These are phyloP conservation scores for Cyrtorhinus lividipennis DNA, from an alignment of 1,140 invertebrate genomes.

Conservation along the genomic window DNA sequence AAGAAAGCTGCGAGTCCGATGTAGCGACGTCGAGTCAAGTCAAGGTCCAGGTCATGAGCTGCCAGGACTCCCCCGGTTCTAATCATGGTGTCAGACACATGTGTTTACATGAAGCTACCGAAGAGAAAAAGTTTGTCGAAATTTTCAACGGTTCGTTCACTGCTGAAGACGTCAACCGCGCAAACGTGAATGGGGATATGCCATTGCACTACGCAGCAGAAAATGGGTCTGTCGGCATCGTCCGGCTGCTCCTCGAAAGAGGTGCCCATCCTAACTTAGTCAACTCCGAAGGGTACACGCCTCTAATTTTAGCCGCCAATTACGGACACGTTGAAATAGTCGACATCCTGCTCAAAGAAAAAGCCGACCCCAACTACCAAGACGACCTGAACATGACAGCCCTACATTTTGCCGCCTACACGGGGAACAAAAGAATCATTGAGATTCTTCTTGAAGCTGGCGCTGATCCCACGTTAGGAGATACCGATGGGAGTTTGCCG, in stretches of 20 bases:
- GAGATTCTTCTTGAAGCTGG: neutral
- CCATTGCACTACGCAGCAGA: neutral
- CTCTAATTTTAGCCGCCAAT: neutral
- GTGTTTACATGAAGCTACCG: neutral
- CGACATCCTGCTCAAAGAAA: neutral
- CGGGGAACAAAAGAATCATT: neutral
- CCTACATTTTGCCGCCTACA: neutral
- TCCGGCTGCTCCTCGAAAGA: neutral
- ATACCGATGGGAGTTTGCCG: neutral
- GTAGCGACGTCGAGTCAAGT: neutral
- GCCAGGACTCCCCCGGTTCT: neutral
- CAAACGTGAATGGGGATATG: neutral
- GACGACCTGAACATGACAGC: neutral
- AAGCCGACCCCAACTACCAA: neutral
- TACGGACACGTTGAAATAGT: neutral
- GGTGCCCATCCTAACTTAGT: neutral
- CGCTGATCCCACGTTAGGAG: neutral
- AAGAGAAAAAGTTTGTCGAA: neutral
- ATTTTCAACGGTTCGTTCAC: neutral
- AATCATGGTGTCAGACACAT: too few relatives aligned
- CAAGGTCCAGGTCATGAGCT: neutral
- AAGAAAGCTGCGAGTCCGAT: too few relatives aligned
- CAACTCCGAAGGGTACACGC: neutral
- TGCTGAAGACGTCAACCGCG: neutral
- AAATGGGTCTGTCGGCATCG: neutral